Evolutionary conservation across 2,113 vertebrate genomes (phyloP).

Genomic region (Aphyosemion australe): DNA sequence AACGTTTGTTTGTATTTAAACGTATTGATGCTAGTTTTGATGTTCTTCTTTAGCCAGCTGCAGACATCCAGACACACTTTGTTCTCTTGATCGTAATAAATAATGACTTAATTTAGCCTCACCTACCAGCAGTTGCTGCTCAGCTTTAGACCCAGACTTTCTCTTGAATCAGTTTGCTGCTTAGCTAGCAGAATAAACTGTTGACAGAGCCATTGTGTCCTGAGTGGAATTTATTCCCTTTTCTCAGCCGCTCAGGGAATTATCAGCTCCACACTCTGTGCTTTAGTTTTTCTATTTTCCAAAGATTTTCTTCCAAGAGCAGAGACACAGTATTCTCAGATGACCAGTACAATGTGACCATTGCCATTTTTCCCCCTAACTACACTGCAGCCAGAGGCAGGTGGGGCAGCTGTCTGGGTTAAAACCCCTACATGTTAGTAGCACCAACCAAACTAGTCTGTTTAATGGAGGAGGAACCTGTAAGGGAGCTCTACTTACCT

Average conservation of each 20-base stretch:
- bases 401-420: neutral
- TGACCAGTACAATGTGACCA: neutral
- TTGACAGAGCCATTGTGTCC: neutral
- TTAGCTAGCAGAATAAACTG: neutral
- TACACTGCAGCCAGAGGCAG: neutral
- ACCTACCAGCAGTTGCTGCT: neutral
- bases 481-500: too few relatives aligned
- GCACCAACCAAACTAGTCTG: too few relatives aligned
- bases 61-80: neutral
- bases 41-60: neutral
- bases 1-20: too few relatives aligned
- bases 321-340: neutral
- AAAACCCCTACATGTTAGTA: too few relatives aligned
- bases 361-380: neutral
- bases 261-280: neutral
- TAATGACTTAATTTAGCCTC: neutral
- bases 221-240: neutral
- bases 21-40: neutral
- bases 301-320: too few relatives aligned
- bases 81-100: neutral
- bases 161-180: neutral
- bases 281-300: neutral
- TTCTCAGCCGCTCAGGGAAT: neutral
- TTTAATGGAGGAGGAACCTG: too few relatives aligned
- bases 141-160: neutral